Conservation (phyloP, 2,113 vertebrate genomes). For the Thryonomys swinderianus region DNA sequence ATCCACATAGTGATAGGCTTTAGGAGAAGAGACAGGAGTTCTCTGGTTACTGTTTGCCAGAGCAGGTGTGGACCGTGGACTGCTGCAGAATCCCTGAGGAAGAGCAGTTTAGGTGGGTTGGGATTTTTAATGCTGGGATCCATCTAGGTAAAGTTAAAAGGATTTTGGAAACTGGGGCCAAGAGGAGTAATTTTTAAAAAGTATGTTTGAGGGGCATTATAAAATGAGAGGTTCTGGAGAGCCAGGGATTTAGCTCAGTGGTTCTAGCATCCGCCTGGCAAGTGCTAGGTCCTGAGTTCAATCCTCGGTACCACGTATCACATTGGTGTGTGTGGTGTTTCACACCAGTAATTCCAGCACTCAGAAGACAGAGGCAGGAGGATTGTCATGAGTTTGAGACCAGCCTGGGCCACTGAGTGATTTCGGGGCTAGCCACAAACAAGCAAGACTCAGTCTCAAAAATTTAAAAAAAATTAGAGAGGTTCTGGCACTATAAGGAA, state of each 20-base stretch:
- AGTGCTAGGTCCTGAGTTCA: too few relatives aligned
- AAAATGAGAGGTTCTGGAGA: background rate
- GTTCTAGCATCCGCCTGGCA: too few relatives aligned
- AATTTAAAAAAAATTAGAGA: background rate
- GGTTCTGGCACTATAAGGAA: background rate
- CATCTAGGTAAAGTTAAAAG: background rate
- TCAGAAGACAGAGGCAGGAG: too few relatives aligned
- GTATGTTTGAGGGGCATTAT: background rate
- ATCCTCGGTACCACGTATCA: too few relatives aligned
- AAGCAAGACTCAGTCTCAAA: too few relatives aligned
- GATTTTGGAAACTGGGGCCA: background rate
- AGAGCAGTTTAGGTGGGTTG: background rate
- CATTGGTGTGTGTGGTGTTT: too few relatives aligned
- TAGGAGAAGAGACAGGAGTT: background rate
- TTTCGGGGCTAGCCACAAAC: too few relatives aligned
- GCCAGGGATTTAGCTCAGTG: too few relatives aligned
- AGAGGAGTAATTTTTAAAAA: background rate
- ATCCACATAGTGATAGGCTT: background rate
- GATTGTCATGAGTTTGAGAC: too few relatives aligned
- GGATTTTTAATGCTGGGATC: background rate
- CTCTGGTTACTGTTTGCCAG: background rate
- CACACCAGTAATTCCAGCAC: too few relatives aligned
- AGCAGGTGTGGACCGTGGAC: too few relatives aligned
- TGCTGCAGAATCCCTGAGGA: background rate
- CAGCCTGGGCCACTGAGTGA: too few relatives aligned